phyloP scores from a whole-genome alignment of 2,113 vertebrate genomes.

The Prochilodus magdalenae region DNA sequence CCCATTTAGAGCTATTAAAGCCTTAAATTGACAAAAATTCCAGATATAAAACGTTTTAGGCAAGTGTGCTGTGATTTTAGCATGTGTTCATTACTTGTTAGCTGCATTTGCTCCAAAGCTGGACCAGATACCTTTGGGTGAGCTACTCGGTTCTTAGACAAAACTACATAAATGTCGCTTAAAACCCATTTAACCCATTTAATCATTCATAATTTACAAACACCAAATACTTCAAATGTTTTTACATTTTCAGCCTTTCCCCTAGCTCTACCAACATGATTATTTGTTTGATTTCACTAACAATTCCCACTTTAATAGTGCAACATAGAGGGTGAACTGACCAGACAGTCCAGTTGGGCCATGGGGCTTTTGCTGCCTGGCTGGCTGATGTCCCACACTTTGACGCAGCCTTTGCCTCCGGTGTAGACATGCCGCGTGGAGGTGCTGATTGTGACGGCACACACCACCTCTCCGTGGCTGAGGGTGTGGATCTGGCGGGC shows the following conservation, averaged over 20 bases:
- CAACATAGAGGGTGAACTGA: slow-evolving; percentile 52
- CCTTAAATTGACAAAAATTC: too few species aligned
- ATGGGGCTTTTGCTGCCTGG: slow-evolving; percentile 94
- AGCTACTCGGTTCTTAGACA: too few species aligned
- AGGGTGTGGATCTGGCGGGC: slow-evolving; percentile 95
- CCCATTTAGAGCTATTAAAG: too few species aligned
- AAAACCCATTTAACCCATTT: too few species aligned
- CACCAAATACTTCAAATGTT: too few species aligned
- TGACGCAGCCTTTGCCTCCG: slow-evolving; percentile 93
- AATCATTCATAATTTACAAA: too few species aligned
- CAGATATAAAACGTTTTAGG: too few species aligned
- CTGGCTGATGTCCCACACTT: slow-evolving; percentile 97
- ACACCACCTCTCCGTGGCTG: slow-evolving; percentile 93
- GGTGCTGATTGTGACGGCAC: slow-evolving; percentile 94
- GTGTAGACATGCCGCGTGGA: slow-evolving; percentile 94
- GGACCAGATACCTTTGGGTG: too few species aligned
- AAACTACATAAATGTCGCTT: too few species aligned
- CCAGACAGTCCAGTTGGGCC: slow-evolving; percentile 95
- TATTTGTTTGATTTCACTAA: neutral
- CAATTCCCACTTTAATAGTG: neutral
- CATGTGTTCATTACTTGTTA: too few species aligned
- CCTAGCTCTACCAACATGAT: neutral
- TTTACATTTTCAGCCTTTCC: neutral
- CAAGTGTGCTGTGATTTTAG: too few species aligned
- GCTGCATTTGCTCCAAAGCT: too few species aligned